Conservation (phyloP, 2,113 vertebrate species). For the Globicephala melas region DNA sequence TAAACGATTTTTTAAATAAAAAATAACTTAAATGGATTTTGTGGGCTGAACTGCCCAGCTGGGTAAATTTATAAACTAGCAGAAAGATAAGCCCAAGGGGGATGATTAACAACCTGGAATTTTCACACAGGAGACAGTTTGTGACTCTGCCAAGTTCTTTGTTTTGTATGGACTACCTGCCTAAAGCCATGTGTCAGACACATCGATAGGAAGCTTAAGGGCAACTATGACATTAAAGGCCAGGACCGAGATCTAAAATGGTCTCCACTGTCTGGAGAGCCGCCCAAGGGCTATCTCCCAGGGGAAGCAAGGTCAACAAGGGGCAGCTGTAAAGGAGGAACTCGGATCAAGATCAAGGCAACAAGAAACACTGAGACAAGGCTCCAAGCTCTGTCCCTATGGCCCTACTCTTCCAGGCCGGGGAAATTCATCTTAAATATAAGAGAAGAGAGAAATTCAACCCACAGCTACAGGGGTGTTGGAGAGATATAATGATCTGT, state of each 20-base stretch:
- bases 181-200: neutral
- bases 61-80: neutral
- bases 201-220: neutral
- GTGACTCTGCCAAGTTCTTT: neutral
- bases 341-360: neutral
- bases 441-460: neutral
- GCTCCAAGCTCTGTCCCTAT: accelerated
- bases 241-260: neutral
- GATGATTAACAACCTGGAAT: neutral
- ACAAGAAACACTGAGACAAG: neutral
- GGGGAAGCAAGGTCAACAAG: neutral
- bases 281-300: neutral
- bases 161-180: neutral
- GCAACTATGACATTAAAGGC: no score
- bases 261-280: neutral
- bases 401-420: neutral
- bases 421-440: neutral
- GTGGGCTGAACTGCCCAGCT: neutral
- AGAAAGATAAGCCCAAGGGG: neutral
- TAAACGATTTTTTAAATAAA: neutral
- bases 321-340: neutral
- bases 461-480: neutral
- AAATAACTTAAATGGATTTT: neutral
- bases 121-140: neutral
- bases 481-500: neutral